Evolutionary conservation across 2,797 vertebrate species (phyloP).

Genomic region (Lacerta agilis): DNA sequence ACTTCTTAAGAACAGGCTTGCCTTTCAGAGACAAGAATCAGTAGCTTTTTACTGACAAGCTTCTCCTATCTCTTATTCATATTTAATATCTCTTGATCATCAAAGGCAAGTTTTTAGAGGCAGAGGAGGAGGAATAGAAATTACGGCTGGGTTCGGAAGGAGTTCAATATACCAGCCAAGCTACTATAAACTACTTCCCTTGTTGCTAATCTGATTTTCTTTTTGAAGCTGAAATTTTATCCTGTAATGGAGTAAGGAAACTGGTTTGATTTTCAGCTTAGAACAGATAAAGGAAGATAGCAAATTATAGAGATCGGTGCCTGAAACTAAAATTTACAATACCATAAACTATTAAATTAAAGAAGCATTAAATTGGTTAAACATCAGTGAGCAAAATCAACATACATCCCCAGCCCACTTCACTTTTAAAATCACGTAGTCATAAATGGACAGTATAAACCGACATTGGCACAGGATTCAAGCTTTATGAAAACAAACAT

Average conservation of each 20-base stretch:
- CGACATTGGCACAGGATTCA: background rate
- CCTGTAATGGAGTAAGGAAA: background rate
- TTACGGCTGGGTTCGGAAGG: background rate
- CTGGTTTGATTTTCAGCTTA: background rate
- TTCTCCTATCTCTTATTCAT: constrained; percentile 24
- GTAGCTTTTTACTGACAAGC: constrained; percentile 28
- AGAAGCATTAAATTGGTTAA: background rate
- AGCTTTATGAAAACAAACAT: too few species aligned
- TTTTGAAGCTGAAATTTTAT: background rate
- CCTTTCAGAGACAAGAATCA: constrained; percentile 2
- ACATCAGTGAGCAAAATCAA: background rate
- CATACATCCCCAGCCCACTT: background rate
- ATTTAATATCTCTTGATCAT: constrained; percentile 23
- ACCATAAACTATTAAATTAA: background rate
- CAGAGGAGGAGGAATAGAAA: constrained; percentile 11
- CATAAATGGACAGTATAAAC: background rate
- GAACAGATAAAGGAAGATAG: background rate
- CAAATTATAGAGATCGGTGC: background rate
- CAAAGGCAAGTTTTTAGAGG: background rate
- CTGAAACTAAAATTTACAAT: background rate
- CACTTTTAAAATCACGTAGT: background rate
- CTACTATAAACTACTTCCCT: background rate
- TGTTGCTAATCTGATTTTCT: background rate
- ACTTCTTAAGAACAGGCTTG: constrained; percentile 9
- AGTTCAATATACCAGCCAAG: constrained; percentile 9